Evolutionary conservation across 2,797 vertebrate genomes (phyloP).

Genomic region (Coracias cyanogaster): DNA sequence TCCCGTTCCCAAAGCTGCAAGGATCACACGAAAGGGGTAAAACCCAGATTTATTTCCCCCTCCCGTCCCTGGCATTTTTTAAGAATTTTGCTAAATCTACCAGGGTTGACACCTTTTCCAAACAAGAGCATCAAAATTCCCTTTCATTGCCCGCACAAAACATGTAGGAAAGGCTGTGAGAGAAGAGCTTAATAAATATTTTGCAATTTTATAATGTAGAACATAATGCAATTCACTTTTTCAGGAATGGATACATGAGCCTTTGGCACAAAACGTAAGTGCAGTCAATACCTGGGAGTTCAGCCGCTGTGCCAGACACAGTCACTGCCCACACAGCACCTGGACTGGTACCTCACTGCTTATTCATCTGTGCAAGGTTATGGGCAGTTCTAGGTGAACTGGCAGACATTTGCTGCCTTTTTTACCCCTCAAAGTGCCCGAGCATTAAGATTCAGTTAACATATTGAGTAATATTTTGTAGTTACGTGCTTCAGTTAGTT

Average conservation of each 20-base stretch:
- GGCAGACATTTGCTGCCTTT: background rate
- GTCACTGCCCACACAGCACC: background rate
- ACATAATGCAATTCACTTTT: background rate
- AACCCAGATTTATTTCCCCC: background rate
- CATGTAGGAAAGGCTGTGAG: background rate
- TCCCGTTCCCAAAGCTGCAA: background rate
- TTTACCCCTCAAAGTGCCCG: background rate
- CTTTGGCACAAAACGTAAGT: background rate
- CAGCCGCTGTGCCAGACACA: background rate
- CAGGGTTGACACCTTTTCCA: background rate
- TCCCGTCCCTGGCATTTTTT: background rate
- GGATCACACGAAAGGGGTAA: background rate
- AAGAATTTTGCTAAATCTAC: background rate
- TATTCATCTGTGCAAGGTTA: background rate
- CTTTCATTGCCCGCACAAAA: background rate
- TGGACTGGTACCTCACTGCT: background rate
- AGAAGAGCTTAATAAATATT: background rate
- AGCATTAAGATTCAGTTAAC: background rate
- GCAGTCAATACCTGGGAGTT: background rate
- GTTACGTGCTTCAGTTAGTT: background rate
- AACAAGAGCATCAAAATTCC: background rate
- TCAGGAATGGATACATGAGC: background rate
- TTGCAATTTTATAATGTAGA: background rate
- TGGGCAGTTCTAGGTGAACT: background rate
- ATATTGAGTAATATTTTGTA: background rate